phyloP scores from a whole-genome alignment of 2,888 invertebrate species.

The Ichneumoninae sp. region DNA sequence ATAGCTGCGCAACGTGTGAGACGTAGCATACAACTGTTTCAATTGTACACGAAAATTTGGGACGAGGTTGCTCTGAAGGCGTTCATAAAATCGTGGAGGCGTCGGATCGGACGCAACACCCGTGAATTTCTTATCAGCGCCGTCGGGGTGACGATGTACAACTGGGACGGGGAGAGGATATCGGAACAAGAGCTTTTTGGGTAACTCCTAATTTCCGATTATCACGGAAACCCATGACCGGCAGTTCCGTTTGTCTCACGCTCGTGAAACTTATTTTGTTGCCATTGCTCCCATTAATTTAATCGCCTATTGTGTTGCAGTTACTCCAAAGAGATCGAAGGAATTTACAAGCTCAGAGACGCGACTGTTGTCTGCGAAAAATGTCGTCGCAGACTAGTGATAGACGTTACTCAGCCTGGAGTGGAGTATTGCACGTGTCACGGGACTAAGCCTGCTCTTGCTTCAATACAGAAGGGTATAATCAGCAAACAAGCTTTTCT shows the following conservation, averaged over 20 bases:
- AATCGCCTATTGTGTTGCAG: constrained; percentile 74
- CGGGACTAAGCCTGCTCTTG: constrained; percentile 67
- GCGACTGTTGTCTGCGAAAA: constrained; percentile 86
- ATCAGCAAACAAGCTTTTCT: constrained; percentile 67
- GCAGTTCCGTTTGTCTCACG: not conserved
- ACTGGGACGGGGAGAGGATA: constrained; percentile 88
- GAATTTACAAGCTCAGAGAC: constrained; percentile 85
- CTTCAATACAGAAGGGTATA: constrained; percentile 65
- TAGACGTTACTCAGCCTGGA: constrained; percentile 82
- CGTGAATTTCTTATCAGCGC: constrained; percentile 87
- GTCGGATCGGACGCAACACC: constrained; percentile 84
- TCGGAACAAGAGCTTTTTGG: constrained; percentile 86
- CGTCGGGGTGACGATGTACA: constrained; percentile 86
- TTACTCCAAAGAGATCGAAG: constrained; percentile 87
- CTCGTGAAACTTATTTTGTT: not conserved
- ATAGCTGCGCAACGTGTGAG: constrained; percentile 87
- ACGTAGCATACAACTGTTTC: constrained; percentile 88
- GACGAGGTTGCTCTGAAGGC: constrained; percentile 87
- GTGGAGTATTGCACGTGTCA: constrained; percentile 85
- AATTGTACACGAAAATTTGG: constrained; percentile 88
- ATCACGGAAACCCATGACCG: not conserved
- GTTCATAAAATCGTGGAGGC: constrained; percentile 85
- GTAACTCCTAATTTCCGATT: constrained; percentile 72
- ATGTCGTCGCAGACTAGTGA: constrained; percentile 84
- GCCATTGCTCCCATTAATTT: constrained; percentile 2